Percentiles rank a stretch among this genome's conserved stretches.
Conservation (phyloP, 1,140 invertebrate genomes). For the Temnothorax longispinosus region DNA sequence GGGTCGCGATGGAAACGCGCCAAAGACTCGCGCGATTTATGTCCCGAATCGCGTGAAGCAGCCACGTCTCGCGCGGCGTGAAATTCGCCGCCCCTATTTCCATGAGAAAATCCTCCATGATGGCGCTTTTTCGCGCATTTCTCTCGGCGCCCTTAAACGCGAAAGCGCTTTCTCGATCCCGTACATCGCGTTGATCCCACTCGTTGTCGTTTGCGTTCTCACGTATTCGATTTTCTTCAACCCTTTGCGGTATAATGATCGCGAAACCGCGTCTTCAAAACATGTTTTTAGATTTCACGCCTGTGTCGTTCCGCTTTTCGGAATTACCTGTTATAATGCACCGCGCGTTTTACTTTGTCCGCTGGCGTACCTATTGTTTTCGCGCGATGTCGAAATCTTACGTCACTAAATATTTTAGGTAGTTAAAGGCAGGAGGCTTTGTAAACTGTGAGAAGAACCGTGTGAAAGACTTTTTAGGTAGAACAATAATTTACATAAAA, state of each 20-base stretch:
- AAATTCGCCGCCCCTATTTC: slow-evolving; percentile 30
- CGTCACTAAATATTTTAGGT: slow-evolving; percentile 2
- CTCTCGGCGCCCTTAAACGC: slow-evolving; percentile 3
- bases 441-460: neutral
- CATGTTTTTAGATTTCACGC: neutral
- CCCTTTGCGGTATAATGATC: slow-evolving; percentile 8
- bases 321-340: neutral
- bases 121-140: neutral
- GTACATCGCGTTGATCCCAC: neutral
- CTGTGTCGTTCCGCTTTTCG: slow-evolving; percentile 20
- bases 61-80: neutral
- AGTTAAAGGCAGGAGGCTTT: neutral
- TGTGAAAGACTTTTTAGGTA: neutral
- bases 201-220: neutral
- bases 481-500: neutral
- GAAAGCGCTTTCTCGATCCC: slow-evolving; percentile 8
- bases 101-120: neutral
- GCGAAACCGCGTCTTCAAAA: neutral
- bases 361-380: neutral
- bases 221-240: neutral
- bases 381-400: slow-evolving; percentile 22
- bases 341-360: neutral
- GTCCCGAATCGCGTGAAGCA: neutral
- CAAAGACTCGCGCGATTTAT: slow-evolving; percentile 29
- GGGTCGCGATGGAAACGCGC: slow-evolving; percentile 35